phyloP scores from a whole-genome alignment of 2,888 invertebrate genomes.

The Cyrtodaria siliqua region DNA sequence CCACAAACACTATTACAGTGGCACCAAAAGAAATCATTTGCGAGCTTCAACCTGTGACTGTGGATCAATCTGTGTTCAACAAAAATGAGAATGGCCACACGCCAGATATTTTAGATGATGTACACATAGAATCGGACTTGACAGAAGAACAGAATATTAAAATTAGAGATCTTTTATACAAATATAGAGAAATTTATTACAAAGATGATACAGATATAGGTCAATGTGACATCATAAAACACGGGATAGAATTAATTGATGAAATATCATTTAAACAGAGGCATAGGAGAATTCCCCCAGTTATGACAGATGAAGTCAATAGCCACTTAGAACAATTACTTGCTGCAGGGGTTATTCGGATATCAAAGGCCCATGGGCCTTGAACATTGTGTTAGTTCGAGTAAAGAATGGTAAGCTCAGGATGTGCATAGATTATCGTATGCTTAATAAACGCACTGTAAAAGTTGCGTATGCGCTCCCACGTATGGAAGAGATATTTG shows the following conservation, averaged over 20 bases:
- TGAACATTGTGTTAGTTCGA: no score
- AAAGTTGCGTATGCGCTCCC: no score
- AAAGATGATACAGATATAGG: slow-evolving; percentile 16
- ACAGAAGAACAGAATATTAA: not conserved
- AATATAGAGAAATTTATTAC: slow-evolving; percentile 20
- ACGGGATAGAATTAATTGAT: slow-evolving; percentile 14
- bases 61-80: slow-evolving; percentile 6
- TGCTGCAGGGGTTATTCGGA: no score
- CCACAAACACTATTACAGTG: slow-evolving; percentile 4
- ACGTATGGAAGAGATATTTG: no score
- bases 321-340: no score
- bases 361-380: no score
- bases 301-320: no score
- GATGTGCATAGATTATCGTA: no score
- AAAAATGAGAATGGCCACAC: not conserved
- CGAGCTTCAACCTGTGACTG: slow-evolving; percentile 18
- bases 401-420: no score
- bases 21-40: slow-evolving; percentile 2
- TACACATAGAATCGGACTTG: slow-evolving; percentile 10
- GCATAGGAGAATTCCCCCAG: slow-evolving; percentile 20
- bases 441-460: no score
- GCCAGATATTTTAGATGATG: not conserved
- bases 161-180: not conserved
- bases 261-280: slow-evolving; percentile 24
- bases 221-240: slow-evolving; percentile 3